phyloP scores from a whole-genome alignment of 2,888 invertebrate genomes.

The Drosophila kanekoi region DNA sequence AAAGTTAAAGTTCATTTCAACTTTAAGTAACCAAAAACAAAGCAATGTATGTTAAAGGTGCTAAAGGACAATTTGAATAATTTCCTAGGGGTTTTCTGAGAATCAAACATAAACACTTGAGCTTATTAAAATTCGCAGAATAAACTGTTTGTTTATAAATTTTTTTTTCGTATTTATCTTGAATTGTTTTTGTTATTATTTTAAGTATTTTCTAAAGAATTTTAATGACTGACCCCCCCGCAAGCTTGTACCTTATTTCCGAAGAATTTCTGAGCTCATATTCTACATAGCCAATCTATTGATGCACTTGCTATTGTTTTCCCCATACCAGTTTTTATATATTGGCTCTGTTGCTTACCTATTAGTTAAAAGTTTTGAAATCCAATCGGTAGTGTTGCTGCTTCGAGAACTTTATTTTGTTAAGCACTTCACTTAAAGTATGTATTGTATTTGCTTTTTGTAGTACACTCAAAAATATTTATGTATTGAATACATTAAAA shows the following conservation, averaged over 20 bases:
- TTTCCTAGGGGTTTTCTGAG: not conserved
- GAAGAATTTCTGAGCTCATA: no score
- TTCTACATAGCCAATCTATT: not conserved
- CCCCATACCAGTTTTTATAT: not conserved
- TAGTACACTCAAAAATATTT: constrained; percentile 35
- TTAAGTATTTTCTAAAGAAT: no score
- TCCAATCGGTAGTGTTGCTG: constrained; percentile 40
- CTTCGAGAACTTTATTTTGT: constrained; percentile 1
- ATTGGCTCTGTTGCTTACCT: constrained; percentile 45
- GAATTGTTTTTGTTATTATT: no score
- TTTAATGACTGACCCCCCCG: no score
- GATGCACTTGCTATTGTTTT: not conserved
- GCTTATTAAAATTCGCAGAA: no score
- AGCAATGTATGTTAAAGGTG: constrained; percentile 11
- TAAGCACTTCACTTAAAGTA: constrained; percentile 44
- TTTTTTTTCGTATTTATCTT: no score
- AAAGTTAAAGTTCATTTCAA: constrained; percentile 41
- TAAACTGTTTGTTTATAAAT: not conserved
- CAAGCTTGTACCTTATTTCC: no score
- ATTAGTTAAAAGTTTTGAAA: constrained; percentile 33
- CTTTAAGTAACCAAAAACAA: constrained; percentile 24
- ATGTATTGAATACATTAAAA: constrained; percentile 42
- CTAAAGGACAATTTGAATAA: constrained; percentile 6
- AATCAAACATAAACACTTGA: not conserved
- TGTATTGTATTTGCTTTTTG: constrained; percentile 56